These are phyloP conservation scores for Pseudococcus longispinus DNA, from an alignment of 2,888 invertebrate species.

Conservation along the genomic window DNA sequence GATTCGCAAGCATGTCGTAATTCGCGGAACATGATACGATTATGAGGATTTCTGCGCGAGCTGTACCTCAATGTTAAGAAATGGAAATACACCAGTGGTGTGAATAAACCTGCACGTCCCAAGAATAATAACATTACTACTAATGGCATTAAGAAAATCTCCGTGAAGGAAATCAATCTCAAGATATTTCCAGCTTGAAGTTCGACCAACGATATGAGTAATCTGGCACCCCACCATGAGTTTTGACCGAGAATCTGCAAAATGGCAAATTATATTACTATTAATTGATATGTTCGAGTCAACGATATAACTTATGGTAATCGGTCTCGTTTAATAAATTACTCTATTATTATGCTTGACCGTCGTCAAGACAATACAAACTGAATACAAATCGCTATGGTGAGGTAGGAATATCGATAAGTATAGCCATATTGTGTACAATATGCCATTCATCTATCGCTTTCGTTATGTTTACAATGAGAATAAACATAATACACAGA, in stretches of 20 bases:
- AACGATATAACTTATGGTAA: background rate
- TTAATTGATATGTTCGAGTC: background rate
- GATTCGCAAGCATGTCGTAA: constrained; percentile 76
- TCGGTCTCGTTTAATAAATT: background rate
- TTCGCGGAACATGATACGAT: constrained; percentile 90
- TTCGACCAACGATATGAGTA: constrained; percentile 86
- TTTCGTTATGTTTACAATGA: background rate
- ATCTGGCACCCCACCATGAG: constrained; percentile 86
- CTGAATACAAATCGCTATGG: constrained; percentile 1
- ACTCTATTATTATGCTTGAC: background rate
- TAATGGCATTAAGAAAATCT: constrained; percentile 90
- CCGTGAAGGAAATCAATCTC: constrained; percentile 88
- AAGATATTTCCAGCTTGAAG: constrained; percentile 89
- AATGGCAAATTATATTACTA: background rate
- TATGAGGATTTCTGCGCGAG: constrained; percentile 95
- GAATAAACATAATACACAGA: background rate
- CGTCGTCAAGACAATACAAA: constrained; percentile 34
- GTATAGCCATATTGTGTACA: background rate
- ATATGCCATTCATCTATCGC: background rate
- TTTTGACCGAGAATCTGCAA: constrained; percentile 88
- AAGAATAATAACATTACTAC: constrained; percentile 80
- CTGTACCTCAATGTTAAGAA: constrained; percentile 91
- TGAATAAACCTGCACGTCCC: constrained; percentile 89
- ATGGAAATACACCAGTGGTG: constrained; percentile 96
- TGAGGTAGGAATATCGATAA: background rate